Evolutionary conservation across 2,888 invertebrate species (phyloP), one percentile per base, ranked within the genome.

Genomic region (Sylvicola cinctus): DNA sequence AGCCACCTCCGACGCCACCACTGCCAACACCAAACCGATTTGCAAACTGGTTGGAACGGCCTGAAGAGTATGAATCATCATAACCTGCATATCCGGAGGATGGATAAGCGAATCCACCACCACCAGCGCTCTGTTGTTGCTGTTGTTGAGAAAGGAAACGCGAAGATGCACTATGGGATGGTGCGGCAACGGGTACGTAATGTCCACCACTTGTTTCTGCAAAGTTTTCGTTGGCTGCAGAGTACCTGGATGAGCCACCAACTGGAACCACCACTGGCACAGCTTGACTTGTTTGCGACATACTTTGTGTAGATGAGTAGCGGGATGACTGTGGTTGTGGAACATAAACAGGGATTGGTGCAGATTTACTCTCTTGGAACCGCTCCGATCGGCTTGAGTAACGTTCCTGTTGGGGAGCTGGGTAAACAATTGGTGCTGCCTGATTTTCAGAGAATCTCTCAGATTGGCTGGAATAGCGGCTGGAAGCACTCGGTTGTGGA

Each of bases 371-470:
- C 8, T 20, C 20, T 6, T 20, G 20, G 20, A 20, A 20, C 4
- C 20, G 20, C 4, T 4, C 11, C 4, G 17, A 6, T 12, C n/a
- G 26, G 11, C 33, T 32, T 26, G 28, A 33, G 20, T 29, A 34
- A 3, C 20, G 16, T 28, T 44, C 34, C 3, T 41, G 26, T 11
- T 40, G 40, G 10, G 36, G 31, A 16, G 29, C 15, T 16, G 23
- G 8, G 33, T 37, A 32, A 11, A 35, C 12, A 27, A 33, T 27
- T 27, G 33, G 33, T 6, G 20, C 23, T 16, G 4, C 7, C n/a
- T 12, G 32, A 17, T 11, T 12, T 33, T 25, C 6, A 13, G 33
- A 14, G 3, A 33, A 10, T 11, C 15, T 16, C 23, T 33, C 14
- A 3, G 26, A 25, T 25, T 26, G 25, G 12, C 26, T 25, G 3